Evolutionary conservation across 2,113 vertebrate species (phyloP).

Genomic region (Bos taurus): ARS-UCD2.0 NC_037329.1:45294501-45295000

Average conservation of each 20-base stretch:
- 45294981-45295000: slow-evolving; percentile 69
- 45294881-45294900: slow-evolving; percentile 49
- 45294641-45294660: slow-evolving; percentile 13
- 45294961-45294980: slow-evolving; percentile 69
- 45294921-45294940: slow-evolving; percentile 30
- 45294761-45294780: slow-evolving; percentile 53
- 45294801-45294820: slow-evolving; percentile 54
- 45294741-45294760: slow-evolving; percentile 61
- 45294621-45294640: neutral
- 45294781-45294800: slow-evolving; percentile 60
- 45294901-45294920: slow-evolving; percentile 45
- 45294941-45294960: slow-evolving; percentile 58
- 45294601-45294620: neutral
- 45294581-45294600: slow-evolving; percentile 49
- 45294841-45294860: slow-evolving; percentile 54
- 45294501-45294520: neutral
- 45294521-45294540: neutral
- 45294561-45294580: neutral
- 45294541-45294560: neutral
- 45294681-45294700: slow-evolving; percentile 33
- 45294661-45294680: slow-evolving; percentile 41
- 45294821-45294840: slow-evolving; percentile 62
- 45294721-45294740: slow-evolving; percentile 29
- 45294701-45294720: slow-evolving; percentile 44
- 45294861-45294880: slow-evolving; percentile 60